Percentiles rank a stretch among this genome's conserved stretches.
These are phyloP conservation scores for Lordiphosa collinella DNA, from an alignment of 1,140 invertebrate species.

Conservation along the genomic window DNA sequence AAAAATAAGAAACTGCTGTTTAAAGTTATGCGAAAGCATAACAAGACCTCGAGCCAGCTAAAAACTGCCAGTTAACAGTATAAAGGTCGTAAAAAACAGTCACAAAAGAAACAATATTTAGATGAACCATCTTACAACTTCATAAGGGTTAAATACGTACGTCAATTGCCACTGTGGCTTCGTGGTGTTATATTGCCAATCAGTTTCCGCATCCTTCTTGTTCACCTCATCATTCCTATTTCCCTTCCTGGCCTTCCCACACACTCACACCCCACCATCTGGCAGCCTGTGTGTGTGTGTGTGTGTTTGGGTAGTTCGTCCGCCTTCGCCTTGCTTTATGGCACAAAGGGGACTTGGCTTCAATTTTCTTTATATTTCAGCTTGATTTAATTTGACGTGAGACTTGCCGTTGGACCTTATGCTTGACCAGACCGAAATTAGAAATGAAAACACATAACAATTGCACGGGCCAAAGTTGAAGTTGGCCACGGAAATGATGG, in stretches of 20 bases:
- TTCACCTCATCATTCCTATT: too few species aligned
- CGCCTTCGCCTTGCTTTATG: constrained; percentile 47
- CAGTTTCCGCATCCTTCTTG: constrained; percentile 10
- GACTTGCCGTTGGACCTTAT: constrained; percentile 55
- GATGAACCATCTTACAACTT: too few species aligned
- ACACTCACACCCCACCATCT: not conserved
- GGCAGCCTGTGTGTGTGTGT: not conserved
- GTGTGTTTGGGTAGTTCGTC: constrained; percentile 6
- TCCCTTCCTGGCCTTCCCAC: not conserved
- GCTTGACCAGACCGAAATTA: constrained; percentile 53
- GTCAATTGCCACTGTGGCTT: not conserved
- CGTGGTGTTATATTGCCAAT: constrained; percentile 61
- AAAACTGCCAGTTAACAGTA: too few species aligned
- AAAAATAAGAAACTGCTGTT: too few species aligned
- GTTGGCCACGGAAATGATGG: constrained; percentile 33
- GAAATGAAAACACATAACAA: constrained; percentile 31
- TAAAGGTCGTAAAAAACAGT: too few species aligned
- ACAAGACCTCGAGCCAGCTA: too few species aligned
- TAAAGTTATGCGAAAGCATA: too few species aligned
- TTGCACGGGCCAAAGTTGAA: constrained; percentile 4
- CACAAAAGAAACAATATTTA: too few species aligned
- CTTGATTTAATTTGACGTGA: constrained; percentile 78
- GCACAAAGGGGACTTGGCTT: constrained; percentile 71
- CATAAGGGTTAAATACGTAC: constrained; percentile 20
- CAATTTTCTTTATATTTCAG: constrained; percentile 77